Base-by-base conservation (phyloP, 2,797 vertebrate species). In the Bovichtus variegatus region DNA sequence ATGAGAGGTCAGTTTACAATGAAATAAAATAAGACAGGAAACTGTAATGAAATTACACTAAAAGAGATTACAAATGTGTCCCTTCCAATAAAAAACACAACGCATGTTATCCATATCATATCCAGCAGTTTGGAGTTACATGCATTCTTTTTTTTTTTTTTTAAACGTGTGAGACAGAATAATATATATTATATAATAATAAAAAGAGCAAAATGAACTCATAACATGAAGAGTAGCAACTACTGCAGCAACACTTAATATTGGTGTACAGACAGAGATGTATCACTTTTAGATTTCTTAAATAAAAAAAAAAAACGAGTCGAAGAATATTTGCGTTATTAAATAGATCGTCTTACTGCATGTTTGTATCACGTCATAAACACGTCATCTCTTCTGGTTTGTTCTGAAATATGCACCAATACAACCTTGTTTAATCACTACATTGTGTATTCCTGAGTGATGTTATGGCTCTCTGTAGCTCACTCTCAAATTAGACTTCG, bases 151-250 rank as follows among this genome's bases (percentile, higher is more conserved):
- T n/a, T n/a, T n/a, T n/a, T n/a, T n/a, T n/a, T n/a, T 54, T 78
- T 82, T 71, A 65, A 80, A 65, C 23, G 13, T 21, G 38, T 21
- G 4, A 19, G 11, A 10, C 29, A 64, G 25, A 51, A 60, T 76
- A 62, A 44, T 19, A n/a, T n/a, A n/a, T n/a, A n/a, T n/a, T n/a
- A n/a, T n/a, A n/a, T n/a, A n/a, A n/a, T n/a, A n/a, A n/a, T n/a
- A n/a, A n/a, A n/a, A n/a, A n/a, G 27, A 31, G 0, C 21, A 46
- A 49, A 50, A 38, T 15, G 0, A 25, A n/a, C 19, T 43, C 36
- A 8, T 6, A 23, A 44, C 36, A 27, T 38, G 9, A 15, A 18
- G 18, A 53, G 18, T 21, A 46, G 5, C 27, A 53, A 23, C 23
- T 65, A 21, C 29, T 4, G 21, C 10, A 38, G 34, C 36, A 23